A percentile compares a stretch with the other conserved stretches of the same genome.
Conservation (phyloP, 1,140 invertebrate genomes). For the Colletes latitarsis region DNA sequence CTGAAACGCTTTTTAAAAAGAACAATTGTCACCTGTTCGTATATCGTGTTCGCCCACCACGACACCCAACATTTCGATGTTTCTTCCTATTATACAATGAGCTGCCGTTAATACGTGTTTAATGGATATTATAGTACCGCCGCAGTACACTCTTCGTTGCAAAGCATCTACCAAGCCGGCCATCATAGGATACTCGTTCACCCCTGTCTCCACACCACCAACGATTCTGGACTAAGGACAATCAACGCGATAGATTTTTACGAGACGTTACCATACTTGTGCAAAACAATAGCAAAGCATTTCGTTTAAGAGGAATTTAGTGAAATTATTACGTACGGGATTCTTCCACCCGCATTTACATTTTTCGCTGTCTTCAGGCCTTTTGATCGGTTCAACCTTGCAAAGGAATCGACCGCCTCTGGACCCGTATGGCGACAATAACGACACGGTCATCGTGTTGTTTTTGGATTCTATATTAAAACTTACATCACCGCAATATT, state of each 20-base stretch:
- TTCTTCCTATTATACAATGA: slow-evolving; percentile 82
- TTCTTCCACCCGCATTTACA: slow-evolving; percentile 83
- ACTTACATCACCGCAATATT: slow-evolving; percentile 81
- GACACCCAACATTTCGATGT: slow-evolving; percentile 69
- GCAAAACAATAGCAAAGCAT: no score
- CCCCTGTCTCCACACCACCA: slow-evolving; percentile 82
- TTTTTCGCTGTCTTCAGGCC: slow-evolving; percentile 30
- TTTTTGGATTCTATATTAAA: slow-evolving; percentile 77
- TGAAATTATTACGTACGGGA: slow-evolving; percentile 78
- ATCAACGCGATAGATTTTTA: not conserved
- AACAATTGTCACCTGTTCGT: not conserved
- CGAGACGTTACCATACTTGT: not conserved
- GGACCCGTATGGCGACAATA: slow-evolving; percentile 62
- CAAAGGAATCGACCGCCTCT: slow-evolving; percentile 81
- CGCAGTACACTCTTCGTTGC: slow-evolving; percentile 82
- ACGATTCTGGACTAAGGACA: slow-evolving; percentile 83
- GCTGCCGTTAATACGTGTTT: slow-evolving; percentile 86
- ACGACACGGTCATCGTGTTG: slow-evolving; percentile 78
- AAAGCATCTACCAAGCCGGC: slow-evolving; percentile 81
- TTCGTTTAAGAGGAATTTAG: no score
- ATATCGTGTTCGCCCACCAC: slow-evolving; percentile 81
- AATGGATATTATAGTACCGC: slow-evolving; percentile 84
- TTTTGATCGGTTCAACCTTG: slow-evolving; percentile 71
- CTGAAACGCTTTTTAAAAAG: not conserved
- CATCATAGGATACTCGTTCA: slow-evolving; percentile 87